phyloP scores from a whole-genome alignment of 30 jellyfish, hydroid and myxozoan species.

The Clytia hemisphaerica region DNA sequence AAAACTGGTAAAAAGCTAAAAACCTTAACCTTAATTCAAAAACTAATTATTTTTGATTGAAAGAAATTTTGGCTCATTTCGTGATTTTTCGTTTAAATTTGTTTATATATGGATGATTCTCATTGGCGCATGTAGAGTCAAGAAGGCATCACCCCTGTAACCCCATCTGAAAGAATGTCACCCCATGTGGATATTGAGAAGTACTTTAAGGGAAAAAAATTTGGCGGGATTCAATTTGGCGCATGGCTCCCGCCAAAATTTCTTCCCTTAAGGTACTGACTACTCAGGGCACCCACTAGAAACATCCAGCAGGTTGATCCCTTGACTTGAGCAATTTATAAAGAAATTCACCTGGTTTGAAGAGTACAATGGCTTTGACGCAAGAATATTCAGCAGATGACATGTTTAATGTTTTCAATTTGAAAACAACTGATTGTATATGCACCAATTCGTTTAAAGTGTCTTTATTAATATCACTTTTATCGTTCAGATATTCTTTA shows the following conservation, averaged over 20 bases:
- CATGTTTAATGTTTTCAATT: slow-evolving; percentile 36
- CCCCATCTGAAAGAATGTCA: neutral
- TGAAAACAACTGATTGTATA: slow-evolving; percentile 44
- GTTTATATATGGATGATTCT: too few relatives aligned
- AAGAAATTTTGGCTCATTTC: too few relatives aligned
- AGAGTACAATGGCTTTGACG: slow-evolving; percentile 60
- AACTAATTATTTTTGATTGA: too few relatives aligned
- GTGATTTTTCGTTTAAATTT: too few relatives aligned
- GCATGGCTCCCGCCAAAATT: neutral
- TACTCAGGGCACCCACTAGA: too few relatives aligned
- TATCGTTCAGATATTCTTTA: slow-evolving; percentile 25
- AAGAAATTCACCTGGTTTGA: slow-evolving; percentile 51
- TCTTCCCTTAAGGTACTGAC: too few relatives aligned
- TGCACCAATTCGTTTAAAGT: slow-evolving; percentile 44
- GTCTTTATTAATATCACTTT: slow-evolving; percentile 39
- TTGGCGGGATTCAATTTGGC: neutral
- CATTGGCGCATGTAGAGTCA: too few relatives aligned
- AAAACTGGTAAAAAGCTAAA: too few relatives aligned
- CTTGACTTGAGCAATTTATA: neutral
- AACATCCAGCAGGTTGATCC: too few relatives aligned
- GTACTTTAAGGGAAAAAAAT: neutral
- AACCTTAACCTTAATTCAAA: too few relatives aligned
- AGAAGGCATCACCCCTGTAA: too few relatives aligned
- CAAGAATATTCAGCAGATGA: slow-evolving; percentile 77
- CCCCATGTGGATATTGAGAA: neutral